A percentile compares a stretch with the other conserved stretches of the same genome.
phyloP scores from a whole-genome alignment of 2,888 invertebrate species.

The Lepidocyrtoides sp. region DNA sequence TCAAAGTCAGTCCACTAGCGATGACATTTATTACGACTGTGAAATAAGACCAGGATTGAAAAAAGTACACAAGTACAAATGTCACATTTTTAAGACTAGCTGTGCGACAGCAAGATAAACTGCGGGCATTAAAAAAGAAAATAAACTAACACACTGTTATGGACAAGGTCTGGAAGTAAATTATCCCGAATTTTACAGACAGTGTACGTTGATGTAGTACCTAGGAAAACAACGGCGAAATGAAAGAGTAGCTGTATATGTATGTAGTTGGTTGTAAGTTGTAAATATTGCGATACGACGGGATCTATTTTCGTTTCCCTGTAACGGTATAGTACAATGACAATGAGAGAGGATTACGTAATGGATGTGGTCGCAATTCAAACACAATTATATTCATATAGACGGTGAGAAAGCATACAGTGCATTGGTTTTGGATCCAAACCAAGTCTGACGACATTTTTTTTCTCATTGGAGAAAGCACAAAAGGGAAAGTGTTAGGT shows the following conservation, averaged over 20 bases:
- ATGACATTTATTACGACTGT: conserved; percentile 62
- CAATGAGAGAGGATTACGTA: not conserved
- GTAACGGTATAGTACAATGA: not conserved
- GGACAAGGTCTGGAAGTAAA: conserved; percentile 3
- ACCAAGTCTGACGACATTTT: not conserved
- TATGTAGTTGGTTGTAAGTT: too few species aligned
- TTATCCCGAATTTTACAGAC: conserved; percentile 10
- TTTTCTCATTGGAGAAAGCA: not conserved
- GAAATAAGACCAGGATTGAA: conserved; percentile 56
- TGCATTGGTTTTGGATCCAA: not conserved
- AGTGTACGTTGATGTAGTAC: too few species aligned
- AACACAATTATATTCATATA: conserved; percentile 15
- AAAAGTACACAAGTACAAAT: conserved; percentile 42
- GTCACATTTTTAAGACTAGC: conserved; percentile 23
- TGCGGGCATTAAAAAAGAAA: conserved; percentile 21
- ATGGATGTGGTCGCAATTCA: not conserved
- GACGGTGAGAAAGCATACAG: not conserved
- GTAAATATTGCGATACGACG: too few species aligned
- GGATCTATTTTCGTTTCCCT: not conserved
- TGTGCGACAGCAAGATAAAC: conserved; percentile 4
- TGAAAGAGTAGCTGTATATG: too few species aligned
- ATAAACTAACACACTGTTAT: not conserved
- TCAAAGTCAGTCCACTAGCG: conserved; percentile 71
- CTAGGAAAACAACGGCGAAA: too few species aligned
- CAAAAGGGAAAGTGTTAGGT: not conserved